phyloP scores from a whole-genome alignment of 1,140 invertebrate genomes.

The Ooceraea biroi region DNA sequence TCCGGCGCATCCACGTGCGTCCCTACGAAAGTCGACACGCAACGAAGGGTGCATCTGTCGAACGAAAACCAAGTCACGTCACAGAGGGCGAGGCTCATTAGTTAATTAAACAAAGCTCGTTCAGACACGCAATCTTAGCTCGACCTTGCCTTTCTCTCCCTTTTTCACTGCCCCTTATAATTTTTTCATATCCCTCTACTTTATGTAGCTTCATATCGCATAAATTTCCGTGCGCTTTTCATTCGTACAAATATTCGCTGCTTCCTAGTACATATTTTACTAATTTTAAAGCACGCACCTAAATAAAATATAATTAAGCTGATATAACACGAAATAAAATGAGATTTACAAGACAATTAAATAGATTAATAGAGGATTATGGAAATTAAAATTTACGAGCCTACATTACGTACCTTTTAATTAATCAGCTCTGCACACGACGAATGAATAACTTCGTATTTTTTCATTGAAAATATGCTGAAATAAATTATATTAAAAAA shows the following conservation, averaged over 20 bases:
- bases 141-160: slow-evolving; percentile 27
- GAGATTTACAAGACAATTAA: neutral
- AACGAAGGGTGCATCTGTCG: slow-evolving; percentile 60
- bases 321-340: neutral
- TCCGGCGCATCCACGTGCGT: slow-evolving; percentile 52
- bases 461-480: neutral
- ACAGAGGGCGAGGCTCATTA: slow-evolving; percentile 76
- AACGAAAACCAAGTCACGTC: slow-evolving; percentile 57
- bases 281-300: neutral
- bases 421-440: neutral
- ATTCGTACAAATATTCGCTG: neutral
- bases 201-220: neutral
- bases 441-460: neutral
- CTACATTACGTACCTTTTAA: neutral
- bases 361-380: too few species aligned
- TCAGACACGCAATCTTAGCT: slow-evolving; percentile 49
- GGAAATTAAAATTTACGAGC: too few species aligned
- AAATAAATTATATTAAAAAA: neutral
- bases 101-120: slow-evolving; percentile 78
- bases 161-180: neutral
- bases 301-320: neutral
- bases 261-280: neutral
- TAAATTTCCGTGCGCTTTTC: neutral
- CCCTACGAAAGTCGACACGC: slow-evolving; percentile 57
- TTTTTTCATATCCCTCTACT: slow-evolving; percentile 19